Evolutionary conservation across 2,113 vertebrate species (phyloP).

Genomic region (Bettongia penicillata): DNA sequence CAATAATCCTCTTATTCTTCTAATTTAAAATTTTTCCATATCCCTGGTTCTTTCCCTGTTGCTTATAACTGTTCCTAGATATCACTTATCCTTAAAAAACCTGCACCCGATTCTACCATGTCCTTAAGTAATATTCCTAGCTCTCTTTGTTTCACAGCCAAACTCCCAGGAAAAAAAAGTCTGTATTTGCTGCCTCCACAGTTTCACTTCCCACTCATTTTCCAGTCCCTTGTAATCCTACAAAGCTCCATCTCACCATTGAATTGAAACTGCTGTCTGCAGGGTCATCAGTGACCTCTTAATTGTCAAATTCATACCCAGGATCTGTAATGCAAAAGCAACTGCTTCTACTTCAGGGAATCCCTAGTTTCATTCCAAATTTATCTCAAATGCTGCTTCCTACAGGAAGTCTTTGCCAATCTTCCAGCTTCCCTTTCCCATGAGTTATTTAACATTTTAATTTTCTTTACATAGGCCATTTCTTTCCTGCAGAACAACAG

Average conservation of each 20-base stretch:
- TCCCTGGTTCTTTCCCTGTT: neutral
- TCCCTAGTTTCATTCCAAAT: neutral
- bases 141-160: neutral
- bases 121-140: neutral
- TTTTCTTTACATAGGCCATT: neutral
- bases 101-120: neutral
- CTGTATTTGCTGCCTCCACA: neutral
- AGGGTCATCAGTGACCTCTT: neutral
- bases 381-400: neutral
- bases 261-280: neutral
- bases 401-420: neutral
- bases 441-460: neutral
- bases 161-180: neutral
- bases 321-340: neutral
- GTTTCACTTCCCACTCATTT: neutral
- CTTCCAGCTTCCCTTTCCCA: neutral
- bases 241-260: neutral
- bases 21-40: neutral
- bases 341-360: neutral
- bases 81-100: neutral
- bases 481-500: neutral
- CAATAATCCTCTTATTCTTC: neutral
- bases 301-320: neutral
- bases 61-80: neutral
- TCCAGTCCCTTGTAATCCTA: neutral